A percentile compares a stretch with the other conserved stretches of the same genome.
phyloP scores from a whole-genome alignment of 2,113 vertebrate species.

The Conger conger region DNA sequence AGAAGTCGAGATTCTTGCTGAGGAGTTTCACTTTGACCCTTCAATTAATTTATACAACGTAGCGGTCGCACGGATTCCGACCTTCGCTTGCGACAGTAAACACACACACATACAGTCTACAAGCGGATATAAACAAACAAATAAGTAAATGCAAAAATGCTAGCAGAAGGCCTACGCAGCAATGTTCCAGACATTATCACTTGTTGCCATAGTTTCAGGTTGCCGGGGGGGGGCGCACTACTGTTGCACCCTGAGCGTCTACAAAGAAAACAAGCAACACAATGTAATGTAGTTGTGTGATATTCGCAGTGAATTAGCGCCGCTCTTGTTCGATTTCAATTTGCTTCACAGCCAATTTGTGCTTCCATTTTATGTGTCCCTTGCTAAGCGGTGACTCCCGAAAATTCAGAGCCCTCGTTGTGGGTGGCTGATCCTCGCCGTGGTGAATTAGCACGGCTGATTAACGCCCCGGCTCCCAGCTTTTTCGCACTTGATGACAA shows the following conservation, averaged over 20 bases:
- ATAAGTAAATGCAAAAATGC: background rate
- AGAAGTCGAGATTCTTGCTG: too few relatives aligned
- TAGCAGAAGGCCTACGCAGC: background rate
- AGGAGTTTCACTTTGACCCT: too few relatives aligned
- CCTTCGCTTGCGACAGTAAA: background rate
- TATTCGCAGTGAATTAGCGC: background rate
- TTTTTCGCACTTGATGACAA: slow-evolving; percentile 51
- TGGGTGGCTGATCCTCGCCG: slow-evolving; percentile 61
- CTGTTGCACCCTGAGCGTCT: background rate
- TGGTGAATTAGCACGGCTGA: slow-evolving; percentile 59
- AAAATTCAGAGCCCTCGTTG: slow-evolving; percentile 55
- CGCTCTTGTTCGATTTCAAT: background rate
- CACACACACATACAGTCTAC: background rate
- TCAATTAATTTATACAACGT: too few relatives aligned
- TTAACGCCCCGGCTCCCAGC: slow-evolving; percentile 49
- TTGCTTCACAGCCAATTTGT: background rate
- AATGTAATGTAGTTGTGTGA: background rate
- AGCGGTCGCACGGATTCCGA: background rate
- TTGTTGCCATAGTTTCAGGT: too few relatives aligned
- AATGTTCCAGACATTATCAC: too few relatives aligned
- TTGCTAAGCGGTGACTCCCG: slow-evolving; percentile 36
- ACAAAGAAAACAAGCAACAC: background rate
- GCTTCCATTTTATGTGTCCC: slow-evolving; percentile 35
- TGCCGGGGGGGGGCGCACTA: too few relatives aligned
- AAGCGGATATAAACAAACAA: too few relatives aligned